Conservation (phyloP, 2,888 invertebrate genomes). For the Leucoptera coffeella region DNA sequence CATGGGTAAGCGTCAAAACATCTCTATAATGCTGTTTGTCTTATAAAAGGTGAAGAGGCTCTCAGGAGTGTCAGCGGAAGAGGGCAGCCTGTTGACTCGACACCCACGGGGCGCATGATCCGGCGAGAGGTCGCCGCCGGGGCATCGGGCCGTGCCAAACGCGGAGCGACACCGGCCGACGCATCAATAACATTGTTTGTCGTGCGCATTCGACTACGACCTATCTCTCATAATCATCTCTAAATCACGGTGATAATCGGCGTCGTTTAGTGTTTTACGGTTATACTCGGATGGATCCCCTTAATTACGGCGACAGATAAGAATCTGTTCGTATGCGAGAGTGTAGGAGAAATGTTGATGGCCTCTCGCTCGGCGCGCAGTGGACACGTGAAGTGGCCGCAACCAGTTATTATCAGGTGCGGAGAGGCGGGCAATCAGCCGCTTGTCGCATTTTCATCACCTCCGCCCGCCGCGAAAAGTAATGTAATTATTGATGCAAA, state of each 20-base stretch:
- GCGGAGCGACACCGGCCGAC: conserved; percentile 39
- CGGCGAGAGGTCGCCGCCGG: conserved; percentile 22
- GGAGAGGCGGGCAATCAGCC: conserved; percentile 32
- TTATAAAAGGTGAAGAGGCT: conserved; percentile 52
- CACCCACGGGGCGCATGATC: conserved; percentile 46
- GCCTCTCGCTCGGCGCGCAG: no score
- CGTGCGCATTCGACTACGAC: no score
- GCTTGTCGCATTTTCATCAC: conserved; percentile 51
- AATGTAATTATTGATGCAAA: conserved; percentile 52
- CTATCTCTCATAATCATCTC: no score
- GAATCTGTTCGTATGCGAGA: no score
- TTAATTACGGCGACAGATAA: no score
- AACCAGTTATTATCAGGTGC: conserved; percentile 23
- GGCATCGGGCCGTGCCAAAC: conserved; percentile 31
- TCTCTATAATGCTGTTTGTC: conserved; percentile 55
- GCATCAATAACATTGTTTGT: conserved; percentile 29
- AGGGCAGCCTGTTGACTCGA: conserved; percentile 44
- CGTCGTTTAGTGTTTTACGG: no score
- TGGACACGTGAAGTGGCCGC: no score
- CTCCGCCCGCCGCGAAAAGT: conserved; percentile 34
- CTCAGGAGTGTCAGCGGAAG: conserved; percentile 45
- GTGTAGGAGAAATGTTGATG: no score
- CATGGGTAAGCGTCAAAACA: conserved; percentile 53
- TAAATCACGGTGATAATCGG: no score
- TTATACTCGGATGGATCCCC: no score